A percentile compares a stretch with the other conserved stretches of the same genome.
Conservation (phyloP, 2,888 invertebrate genomes). For the Drosophila leonis region DNA sequence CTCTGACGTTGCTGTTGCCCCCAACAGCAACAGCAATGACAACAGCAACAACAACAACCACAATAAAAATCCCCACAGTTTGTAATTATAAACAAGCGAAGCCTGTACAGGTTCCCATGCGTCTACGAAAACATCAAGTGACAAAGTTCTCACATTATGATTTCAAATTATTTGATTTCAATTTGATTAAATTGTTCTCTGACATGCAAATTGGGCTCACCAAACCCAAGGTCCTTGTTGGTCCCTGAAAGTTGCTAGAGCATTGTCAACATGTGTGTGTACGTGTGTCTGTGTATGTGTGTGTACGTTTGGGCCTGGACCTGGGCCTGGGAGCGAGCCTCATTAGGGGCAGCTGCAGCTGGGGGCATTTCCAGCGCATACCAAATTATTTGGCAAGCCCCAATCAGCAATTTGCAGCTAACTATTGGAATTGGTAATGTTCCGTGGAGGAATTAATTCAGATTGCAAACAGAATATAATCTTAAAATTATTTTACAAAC, state of each 20-base stretch:
- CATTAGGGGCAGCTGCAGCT: constrained; percentile 53
- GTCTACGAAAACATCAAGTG: constrained; percentile 78
- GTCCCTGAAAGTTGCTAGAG: neutral
- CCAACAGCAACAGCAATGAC: constrained; percentile 5
- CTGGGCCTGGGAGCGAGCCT: constrained; percentile 39
- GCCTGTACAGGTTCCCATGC: constrained; percentile 66
- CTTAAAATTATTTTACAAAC: neutral
- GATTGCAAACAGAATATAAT: neutral
- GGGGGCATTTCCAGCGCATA: constrained; percentile 10
- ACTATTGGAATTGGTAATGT: constrained; percentile 44
- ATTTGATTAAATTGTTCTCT: constrained; percentile 81
- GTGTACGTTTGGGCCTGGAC: constrained; percentile 17
- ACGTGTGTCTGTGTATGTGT: neutral
- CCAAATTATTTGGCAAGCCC: constrained; percentile 22
- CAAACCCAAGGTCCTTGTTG: constrained; percentile 20
- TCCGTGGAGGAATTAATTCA: neutral
- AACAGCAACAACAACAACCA: constrained; percentile 13
- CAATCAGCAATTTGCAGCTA: constrained; percentile 10
- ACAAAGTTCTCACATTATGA: constrained; percentile 83
- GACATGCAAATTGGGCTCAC: constrained; percentile 81
- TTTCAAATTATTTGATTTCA: constrained; percentile 82
- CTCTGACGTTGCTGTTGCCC: constrained; percentile 2
- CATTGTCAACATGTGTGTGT: neutral
- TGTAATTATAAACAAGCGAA: constrained; percentile 45
- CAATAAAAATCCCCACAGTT: constrained; percentile 13